Percentiles rank a stretch among this genome's conserved stretches.
Evolutionary conservation across 2,888 invertebrate genomes (phyloP).

Genomic region (Clusia tigrina): DNA sequence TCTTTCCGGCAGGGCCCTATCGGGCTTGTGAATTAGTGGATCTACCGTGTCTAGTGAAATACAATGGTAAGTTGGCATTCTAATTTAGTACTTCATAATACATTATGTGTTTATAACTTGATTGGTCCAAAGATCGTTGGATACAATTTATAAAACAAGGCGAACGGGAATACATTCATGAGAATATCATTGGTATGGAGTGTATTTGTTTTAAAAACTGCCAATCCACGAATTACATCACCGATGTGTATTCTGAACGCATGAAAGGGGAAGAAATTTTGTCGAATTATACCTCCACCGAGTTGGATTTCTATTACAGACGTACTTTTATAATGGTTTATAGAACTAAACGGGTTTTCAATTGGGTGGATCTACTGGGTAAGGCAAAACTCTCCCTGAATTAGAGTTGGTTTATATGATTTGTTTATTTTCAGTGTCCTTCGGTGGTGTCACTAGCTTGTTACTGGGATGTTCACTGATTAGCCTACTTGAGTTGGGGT

Average conservation of each 20-base stretch:
- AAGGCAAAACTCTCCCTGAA: constrained; percentile 18
- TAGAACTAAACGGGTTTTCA: constrained; percentile 62
- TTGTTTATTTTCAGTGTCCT: constrained; percentile 56
- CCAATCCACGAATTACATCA: constrained; percentile 47
- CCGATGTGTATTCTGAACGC: constrained; percentile 41
- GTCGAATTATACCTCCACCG: constrained; percentile 42
- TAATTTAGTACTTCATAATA: constrained; percentile 13
- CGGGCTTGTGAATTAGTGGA: constrained; percentile 47
- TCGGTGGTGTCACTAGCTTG: constrained; percentile 66
- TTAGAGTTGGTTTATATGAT: neutral
- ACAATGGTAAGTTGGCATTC: constrained; percentile 41
- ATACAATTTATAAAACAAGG: constrained; percentile 42
- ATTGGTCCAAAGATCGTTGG: constrained; percentile 29
- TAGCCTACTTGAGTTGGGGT: constrained; percentile 63
- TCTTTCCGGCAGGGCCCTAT: constrained; percentile 52
- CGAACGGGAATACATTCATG: constrained; percentile 45
- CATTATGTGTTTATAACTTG: neutral
- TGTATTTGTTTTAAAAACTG: constrained; percentile 59
- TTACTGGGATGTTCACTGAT: constrained; percentile 66
- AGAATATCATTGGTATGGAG: constrained; percentile 43
- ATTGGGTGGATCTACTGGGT: constrained; percentile 65
- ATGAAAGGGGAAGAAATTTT: constrained; percentile 23
- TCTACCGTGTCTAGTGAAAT: constrained; percentile 50
- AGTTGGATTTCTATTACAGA: constrained; percentile 60
- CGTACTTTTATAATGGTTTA: constrained; percentile 59